These are phyloP conservation scores for Pristiophorus japonicus DNA, from an alignment of 2,113 vertebrate species.

Conservation along the genomic window DNA sequence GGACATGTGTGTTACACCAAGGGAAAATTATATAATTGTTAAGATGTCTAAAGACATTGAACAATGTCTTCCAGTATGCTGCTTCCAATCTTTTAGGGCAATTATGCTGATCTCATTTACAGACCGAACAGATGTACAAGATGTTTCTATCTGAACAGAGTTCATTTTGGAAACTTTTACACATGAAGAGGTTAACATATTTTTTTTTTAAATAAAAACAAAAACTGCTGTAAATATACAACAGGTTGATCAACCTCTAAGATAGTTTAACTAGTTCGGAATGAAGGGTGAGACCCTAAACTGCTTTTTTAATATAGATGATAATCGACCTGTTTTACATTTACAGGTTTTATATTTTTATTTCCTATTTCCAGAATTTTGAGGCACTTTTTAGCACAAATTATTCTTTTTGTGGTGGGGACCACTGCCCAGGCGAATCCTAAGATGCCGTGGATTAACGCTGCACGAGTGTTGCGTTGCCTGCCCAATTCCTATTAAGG, in stretches of 20 bases:
- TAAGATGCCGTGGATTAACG: background rate
- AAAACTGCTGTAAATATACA: background rate
- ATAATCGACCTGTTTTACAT: background rate
- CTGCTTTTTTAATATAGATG: background rate
- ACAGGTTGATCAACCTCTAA: background rate
- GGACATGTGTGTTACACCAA: background rate
- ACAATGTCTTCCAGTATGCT: background rate
- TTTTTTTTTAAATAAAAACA: background rate
- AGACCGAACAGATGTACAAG: too few species aligned
- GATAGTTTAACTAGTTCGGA: background rate
- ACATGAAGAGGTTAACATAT: background rate
- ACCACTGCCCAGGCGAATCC: background rate
- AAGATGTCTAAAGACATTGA: background rate
- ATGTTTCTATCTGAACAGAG: background rate
- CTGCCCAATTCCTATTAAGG: conserved; percentile 24
- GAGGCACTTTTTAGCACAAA: background rate
- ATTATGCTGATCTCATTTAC: background rate
- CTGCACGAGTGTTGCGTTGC: background rate
- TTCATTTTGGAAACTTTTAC: background rate
- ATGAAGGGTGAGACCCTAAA: background rate
- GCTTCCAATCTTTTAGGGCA: background rate
- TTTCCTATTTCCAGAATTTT: background rate
- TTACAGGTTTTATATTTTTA: background rate
- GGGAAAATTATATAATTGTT: background rate
- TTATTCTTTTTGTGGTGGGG: background rate